These are phyloP conservation scores for Pollimyrus isidori DNA, from an alignment of 2,113 vertebrate species.

Conservation along the genomic window DNA sequence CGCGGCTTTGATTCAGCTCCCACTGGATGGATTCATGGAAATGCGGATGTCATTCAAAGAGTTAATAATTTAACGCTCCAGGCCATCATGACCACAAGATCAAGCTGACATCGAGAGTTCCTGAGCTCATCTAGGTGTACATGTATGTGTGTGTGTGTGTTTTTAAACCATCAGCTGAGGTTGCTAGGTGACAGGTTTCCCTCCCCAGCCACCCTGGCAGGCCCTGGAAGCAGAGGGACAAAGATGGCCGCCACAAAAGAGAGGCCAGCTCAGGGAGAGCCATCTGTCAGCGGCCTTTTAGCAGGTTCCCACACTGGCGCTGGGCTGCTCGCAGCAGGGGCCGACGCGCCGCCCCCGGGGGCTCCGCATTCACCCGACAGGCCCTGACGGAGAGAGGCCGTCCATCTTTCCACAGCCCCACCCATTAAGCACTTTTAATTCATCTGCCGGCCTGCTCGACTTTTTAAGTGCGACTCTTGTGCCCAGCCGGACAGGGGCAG, in stretches of 20 bases:
- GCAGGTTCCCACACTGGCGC: constrained; percentile 11
- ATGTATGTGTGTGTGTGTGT: not conserved
- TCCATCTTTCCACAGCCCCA: not conserved
- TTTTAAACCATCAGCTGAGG: constrained; percentile 24
- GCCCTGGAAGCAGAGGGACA: constrained; percentile 35
- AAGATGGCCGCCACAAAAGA: constrained; percentile 31
- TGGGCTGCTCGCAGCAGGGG: not conserved
- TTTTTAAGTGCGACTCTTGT: not conserved
- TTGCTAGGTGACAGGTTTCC: constrained; percentile 69
- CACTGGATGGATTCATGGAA: not conserved
- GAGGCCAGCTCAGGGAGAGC: constrained; percentile 8
- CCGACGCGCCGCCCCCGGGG: not conserved
- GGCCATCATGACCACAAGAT: not conserved
- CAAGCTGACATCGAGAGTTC: not conserved
- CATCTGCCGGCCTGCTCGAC: not conserved
- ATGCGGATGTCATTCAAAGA: not conserved
- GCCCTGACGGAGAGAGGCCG: not conserved
- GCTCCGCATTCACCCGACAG: not conserved
- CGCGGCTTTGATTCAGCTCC: not conserved
- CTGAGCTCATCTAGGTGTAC: not conserved
- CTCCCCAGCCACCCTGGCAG: constrained; percentile 30
- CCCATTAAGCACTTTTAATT: not conserved
- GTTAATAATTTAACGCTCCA: not conserved
- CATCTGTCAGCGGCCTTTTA: constrained; percentile 27
- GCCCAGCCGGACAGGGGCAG: not conserved